A percentile compares a stretch with the other conserved stretches of the same genome.
These are phyloP conservation scores for Caenorhabditis inopinata DNA, from an alignment of 1,140 invertebrate genomes.

Conservation along the genomic window DNA sequence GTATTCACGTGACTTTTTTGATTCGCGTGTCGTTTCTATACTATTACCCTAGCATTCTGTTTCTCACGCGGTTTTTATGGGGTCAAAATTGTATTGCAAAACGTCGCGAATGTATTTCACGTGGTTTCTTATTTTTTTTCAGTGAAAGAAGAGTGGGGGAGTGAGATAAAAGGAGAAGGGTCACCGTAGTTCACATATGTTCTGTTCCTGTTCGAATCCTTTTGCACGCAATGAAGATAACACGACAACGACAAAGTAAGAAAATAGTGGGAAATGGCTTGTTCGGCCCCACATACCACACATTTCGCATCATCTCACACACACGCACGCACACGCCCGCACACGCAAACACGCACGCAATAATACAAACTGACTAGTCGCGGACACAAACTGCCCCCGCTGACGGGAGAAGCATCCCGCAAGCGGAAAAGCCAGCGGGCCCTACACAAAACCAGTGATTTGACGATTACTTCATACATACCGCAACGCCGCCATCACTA, in stretches of 20 bases:
- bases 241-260: neutral
- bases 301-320: constrained; percentile 21
- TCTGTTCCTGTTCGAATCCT: neutral
- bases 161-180: neutral
- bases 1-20: neutral
- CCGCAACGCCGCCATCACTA: too few species aligned
- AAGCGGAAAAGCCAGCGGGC: neutral
- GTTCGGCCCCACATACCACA: neutral
- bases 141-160: too few species aligned
- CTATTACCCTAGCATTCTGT: neutral
- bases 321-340: constrained; percentile 22
- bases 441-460: neutral
- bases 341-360: constrained; percentile 32
- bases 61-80: neutral
- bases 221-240: constrained; percentile 25
- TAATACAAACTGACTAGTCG: constrained; percentile 14
- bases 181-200: neutral
- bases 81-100: neutral
- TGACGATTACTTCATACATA: too few species aligned
- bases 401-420: constrained; percentile 26
- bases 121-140: neutral
- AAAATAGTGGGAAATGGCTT: neutral
- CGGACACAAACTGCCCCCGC: neutral
- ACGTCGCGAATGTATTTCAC: neutral
- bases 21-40: neutral